Base-by-base conservation (phyloP, 2,113 vertebrate genomes). In the Corythoichthys haematopterus region DNA sequence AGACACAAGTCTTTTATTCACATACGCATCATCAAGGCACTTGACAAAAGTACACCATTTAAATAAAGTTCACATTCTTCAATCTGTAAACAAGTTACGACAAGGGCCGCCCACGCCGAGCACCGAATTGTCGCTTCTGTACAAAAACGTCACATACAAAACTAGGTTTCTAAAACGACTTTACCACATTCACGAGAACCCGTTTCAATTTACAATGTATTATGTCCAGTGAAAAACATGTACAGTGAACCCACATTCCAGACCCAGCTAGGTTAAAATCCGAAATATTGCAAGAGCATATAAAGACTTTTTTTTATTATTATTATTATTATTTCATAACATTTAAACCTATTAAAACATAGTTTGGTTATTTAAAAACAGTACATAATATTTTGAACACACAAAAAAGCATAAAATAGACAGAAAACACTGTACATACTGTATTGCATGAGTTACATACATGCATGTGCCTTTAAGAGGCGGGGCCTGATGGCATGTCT, bases 31-130 rank as follows among this genome's bases (percentile, higher is more conserved):
- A 92, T 90, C 90, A 81, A 93, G 92, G 91, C 92, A 93, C 92
- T 92, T 93, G 85, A 86, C 91, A 91, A 76, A 89, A 87, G 77
- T 83, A 77, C 75, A 82, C 65, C 11, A 58, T 71, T 72, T 4
- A 79, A 83, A 62, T 64, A 78, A 72, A 77, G 70, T 80, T 88
- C 77, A 86, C 87, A 90, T 89, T 90, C 82, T 87, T 83, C 74
- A 74, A 80, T 87, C 66, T 90, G 91, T 92, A 91, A 92, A 92
- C 89, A 78, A 84, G 69, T 69, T 82, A 53, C 68, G 75, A 47
- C 75, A 12, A 55, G 53, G 20, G 53, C 28, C 8, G 28, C 53
- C 74, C 47, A 68, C 70, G 76, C 68, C 40, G 13, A 40, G 57
- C 37, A 65, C 58, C 53, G 51, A 62, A 58, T 51, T 55, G 48